Conservation (phyloP, 2,113 vertebrate genomes). For the Hypanus sabinus region DNA sequence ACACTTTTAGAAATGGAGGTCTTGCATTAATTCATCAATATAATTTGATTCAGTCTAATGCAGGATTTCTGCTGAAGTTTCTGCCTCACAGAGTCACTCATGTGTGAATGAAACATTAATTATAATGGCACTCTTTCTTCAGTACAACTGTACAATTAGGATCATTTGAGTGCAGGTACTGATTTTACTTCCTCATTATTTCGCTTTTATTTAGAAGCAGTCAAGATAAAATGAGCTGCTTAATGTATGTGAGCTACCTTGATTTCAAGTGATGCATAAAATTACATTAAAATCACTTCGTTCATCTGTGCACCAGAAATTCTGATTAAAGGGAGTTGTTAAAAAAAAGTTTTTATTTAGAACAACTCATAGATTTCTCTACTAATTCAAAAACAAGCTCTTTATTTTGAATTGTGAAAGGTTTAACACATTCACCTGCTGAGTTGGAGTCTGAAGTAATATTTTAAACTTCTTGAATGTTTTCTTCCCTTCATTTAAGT, state of each 20-base stretch:
- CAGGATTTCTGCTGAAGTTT: neutral
- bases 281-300: slow-evolving; percentile 18
- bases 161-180: slow-evolving; percentile 23
- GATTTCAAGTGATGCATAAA: slow-evolving; percentile 29
- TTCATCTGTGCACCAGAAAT: neutral
- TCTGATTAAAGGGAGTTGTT: neutral
- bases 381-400: neutral
- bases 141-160: slow-evolving; percentile 26
- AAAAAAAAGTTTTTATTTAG: neutral
- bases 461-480: neutral
- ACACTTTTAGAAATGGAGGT: neutral
- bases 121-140: neutral
- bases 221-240: slow-evolving; percentile 26
- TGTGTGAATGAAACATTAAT: slow-evolving; percentile 31
- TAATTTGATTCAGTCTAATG: neutral
- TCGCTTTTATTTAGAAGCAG: slow-evolving; percentile 35
- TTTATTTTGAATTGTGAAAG: neutral
- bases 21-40: neutral
- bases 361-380: neutral
- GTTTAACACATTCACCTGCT: neutral
- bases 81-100: neutral
- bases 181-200: slow-evolving; percentile 34
- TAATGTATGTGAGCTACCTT: neutral
- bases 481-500: neutral
- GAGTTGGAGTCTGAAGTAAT: neutral